A percentile compares a stretch with the other conserved stretches of the same genome.
Conservation (phyloP, 2,888 invertebrate species). For the Polyploca ridens region DNA sequence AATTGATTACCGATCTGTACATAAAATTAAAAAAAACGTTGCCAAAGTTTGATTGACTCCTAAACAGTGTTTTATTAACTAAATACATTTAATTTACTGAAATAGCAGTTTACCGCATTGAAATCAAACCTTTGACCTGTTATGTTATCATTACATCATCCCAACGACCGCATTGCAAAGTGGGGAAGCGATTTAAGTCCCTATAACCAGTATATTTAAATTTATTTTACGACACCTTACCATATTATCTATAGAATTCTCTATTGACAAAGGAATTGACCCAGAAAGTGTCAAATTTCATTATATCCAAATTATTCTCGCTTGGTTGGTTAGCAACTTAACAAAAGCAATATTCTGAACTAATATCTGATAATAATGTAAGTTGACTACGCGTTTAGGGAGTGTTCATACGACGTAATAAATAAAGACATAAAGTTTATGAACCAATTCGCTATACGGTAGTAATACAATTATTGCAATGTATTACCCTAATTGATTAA, state of each 20-base stretch:
- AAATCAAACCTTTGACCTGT: too few species aligned
- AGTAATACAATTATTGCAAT: neutral
- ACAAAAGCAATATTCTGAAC: neutral
- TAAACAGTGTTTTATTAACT: too few species aligned
- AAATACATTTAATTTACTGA: too few species aligned
- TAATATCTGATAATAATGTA: neutral
- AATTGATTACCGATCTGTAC: too few species aligned
- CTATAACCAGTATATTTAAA: too few species aligned
- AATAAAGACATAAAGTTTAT: conserved; percentile 29
- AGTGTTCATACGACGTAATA: conserved; percentile 17
- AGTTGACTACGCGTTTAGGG: neutral
- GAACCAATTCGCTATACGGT: conserved; percentile 17
- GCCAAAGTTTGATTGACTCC: too few species aligned
- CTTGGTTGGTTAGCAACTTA: neutral
- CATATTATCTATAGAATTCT: neutral
- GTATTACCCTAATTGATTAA: conserved; percentile 35
- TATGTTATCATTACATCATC: too few species aligned
- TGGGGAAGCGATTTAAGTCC: too few species aligned
- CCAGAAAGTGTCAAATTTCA: conserved; percentile 1
- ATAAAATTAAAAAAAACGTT: too few species aligned
- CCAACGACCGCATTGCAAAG: too few species aligned
- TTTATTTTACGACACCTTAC: neutral
- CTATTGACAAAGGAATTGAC: conserved; percentile 1
- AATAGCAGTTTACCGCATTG: too few species aligned
- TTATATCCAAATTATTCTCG: neutral